phyloP scores from a whole-genome alignment of 2,888 invertebrate genomes.

The Dichetophora obliterata region DNA sequence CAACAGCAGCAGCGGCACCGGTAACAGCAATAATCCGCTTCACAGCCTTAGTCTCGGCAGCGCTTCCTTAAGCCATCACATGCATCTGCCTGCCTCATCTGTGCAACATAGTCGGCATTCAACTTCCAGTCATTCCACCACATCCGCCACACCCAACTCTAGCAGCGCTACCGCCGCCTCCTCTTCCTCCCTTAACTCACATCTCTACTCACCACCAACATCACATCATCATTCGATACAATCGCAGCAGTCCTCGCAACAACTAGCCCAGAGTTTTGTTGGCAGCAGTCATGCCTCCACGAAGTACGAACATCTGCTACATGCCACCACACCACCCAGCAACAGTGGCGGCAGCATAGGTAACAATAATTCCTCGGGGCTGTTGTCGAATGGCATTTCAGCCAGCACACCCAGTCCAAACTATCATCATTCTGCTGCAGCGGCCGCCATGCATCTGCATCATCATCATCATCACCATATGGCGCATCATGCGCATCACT shows the following conservation, averaged over 20 bases:
- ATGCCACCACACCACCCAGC: constrained; percentile 44
- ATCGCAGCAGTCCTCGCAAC: constrained; percentile 52
- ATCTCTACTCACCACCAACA: constrained; percentile 59
- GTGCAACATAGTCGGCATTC: constrained; percentile 50
- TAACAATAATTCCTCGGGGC: constrained; percentile 30
- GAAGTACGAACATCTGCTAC: constrained; percentile 61
- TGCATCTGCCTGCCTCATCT: constrained; percentile 54
- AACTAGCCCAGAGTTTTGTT: constrained; percentile 36
- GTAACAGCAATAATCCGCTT: constrained; percentile 47
- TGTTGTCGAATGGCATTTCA: constrained; percentile 54
- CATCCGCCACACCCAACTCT: constrained; percentile 35
- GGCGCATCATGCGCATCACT: constrained; percentile 53
- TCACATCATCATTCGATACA: constrained; percentile 43
- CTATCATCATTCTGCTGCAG: constrained; percentile 58
- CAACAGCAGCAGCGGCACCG: constrained; percentile 36
- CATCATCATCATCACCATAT: constrained; percentile 48
- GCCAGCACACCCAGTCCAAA: constrained; percentile 65
- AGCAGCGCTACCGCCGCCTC: constrained; percentile 17
- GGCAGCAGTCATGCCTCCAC: constrained; percentile 50
- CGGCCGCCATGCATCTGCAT: constrained; percentile 49
- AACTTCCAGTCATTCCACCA: constrained; percentile 49
- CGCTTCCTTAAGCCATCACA: constrained; percentile 49
- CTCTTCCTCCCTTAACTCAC: constrained; percentile 47
- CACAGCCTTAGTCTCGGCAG: constrained; percentile 53
- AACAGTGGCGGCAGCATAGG: constrained; percentile 48